Evolutionary conservation across 2,113 vertebrate genomes (phyloP), one percentile per base, ranked within the genome.

Genomic region (Speoplatyrhinus poulsoni): DNA sequence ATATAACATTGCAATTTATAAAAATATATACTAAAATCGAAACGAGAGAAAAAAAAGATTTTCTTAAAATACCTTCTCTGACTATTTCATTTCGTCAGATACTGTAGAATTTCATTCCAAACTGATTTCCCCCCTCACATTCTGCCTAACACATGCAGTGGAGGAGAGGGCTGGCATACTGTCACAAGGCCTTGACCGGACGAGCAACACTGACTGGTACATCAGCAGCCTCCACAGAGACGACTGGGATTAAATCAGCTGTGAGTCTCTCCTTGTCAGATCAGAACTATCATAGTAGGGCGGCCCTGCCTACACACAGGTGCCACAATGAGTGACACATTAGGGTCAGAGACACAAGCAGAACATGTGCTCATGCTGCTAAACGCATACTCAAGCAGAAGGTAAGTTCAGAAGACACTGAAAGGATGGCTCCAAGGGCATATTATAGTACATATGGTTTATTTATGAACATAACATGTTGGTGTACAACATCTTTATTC

Each of bases 251-350:
- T 89, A 85, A 87, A 87, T 87, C 85, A 85, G 80, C 82, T 73
- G 82, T 66, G 83, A 87, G 80, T 87, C 85, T 79, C 80, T 85
- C 76, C 76, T 72, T 85, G 85, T 91, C 86, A 89, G 78, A 89
- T 89, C 87, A 84, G 69, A 88, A 84, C 73, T 78, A 81, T 77
- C 85, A 83, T 87, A 65, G 75, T 65, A 69, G 81, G 81, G 81
- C 80, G 73, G 74, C 46, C 53, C 80, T 76, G 77, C 79, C 76
- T 75, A 85, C 81, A 84, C 79, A 68, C 82, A 87, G 82, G 82
- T 88, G 81, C 78, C 69, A 69, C 60, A 49, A 83, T 87, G 87
- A 91, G 59, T 86, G 86, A 87, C 84, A 81, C 82, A 88, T 88
- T 85, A 84, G 79, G 88, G 87, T 89, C 85, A 85, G 71, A 76